Base-by-base conservation (phyloP, 2,888 invertebrate genomes). In the Cheilosia impressa region DNA sequence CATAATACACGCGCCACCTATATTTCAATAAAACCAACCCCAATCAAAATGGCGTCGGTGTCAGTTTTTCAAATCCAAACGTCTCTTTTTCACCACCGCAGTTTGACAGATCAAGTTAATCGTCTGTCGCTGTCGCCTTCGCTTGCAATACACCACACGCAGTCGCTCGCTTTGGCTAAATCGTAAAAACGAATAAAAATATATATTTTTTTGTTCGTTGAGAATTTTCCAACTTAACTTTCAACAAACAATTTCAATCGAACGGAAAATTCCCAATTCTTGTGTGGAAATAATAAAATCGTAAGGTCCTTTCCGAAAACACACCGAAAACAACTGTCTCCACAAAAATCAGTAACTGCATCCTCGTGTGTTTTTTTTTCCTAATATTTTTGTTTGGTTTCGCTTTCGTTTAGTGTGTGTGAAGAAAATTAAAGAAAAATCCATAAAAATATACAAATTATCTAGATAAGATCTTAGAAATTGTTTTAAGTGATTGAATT, bases 61-160 rank as follows among this genome's bases (percentile, higher is more conserved):
- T 41, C 31, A 43, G 57, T 71, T 71, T 71, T 52, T 71, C 4
- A 78, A 78, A 47, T 27, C 71, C 63, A 71, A 78, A 71, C 78
- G 78, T 55, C 69, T 69, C 78, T 71, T 71, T 71, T 65, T 63
- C 55, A 55, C 71, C 53, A 69, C 71, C 27, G 22, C 27, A 31
- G 9, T 52, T 78, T 78, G 78, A 78, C 78, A 78, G 71, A 57
- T 17, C 15, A 19, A 15, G 19, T 58, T 9, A 47, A 45, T 63
- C 31, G 41, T 79, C 13, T 47, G 57, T 75, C 68, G 65, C 13
- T 47, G 57, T 75, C 68, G 65, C 65, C 13, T 66, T 78, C 19
- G 50, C 43, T 68, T 75, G 38, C 55, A 41, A 68, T 38, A 66
- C 41, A 66, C 55, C 68, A 65, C 69, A 58, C 73, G 73, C 72